Evolutionary conservation across 2,797 vertebrate species (phyloP).

Genomic region (Iguana delicatissima): DNA sequence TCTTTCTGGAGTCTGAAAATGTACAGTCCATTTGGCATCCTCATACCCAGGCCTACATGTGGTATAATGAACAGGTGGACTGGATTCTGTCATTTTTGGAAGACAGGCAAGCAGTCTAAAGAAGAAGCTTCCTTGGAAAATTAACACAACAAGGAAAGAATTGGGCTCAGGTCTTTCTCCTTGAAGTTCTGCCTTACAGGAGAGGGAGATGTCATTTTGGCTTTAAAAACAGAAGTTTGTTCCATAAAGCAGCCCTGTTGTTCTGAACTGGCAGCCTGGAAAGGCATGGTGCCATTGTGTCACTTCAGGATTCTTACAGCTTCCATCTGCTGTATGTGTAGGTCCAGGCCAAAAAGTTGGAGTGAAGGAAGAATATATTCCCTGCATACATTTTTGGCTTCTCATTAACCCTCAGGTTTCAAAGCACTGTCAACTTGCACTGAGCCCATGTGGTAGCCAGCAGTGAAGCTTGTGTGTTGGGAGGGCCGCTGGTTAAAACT

Average conservation of each 20-base stretch:
- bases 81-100: neutral
- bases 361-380: neutral
- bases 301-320: neutral
- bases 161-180: neutral
- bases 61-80: neutral
- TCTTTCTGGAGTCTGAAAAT: neutral
- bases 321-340: neutral
- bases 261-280: neutral
- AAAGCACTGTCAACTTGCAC: too few relatives aligned
- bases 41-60: neutral
- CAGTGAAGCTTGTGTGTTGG: too few relatives aligned
- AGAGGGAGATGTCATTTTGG: neutral
- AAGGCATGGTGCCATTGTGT: neutral
- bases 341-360: too few relatives aligned
- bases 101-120: neutral
- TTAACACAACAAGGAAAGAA: neutral
- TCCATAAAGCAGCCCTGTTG: neutral
- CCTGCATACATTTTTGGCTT: neutral
- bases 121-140: neutral
- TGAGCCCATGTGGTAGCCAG: too few relatives aligned
- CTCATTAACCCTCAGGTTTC: too few relatives aligned
- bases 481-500: too few relatives aligned
- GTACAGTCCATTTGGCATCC: neutral
- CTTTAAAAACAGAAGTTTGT: neutral
- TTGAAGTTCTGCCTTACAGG: neutral